Evolutionary conservation across 2,888 invertebrate species (phyloP).

Genomic region (Nymphalis c-album): DNA sequence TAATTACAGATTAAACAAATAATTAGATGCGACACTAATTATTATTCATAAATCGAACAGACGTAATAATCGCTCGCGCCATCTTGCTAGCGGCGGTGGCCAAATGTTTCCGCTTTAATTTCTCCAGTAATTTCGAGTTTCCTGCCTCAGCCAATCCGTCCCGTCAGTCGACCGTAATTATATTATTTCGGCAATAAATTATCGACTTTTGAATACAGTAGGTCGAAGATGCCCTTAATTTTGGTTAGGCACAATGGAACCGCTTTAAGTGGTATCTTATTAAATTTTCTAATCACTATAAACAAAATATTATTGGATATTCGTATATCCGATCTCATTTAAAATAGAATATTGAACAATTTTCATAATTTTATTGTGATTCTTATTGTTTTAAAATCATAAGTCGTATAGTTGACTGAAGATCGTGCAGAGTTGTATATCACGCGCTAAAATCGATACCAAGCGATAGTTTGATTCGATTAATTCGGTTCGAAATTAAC

Average conservation of each 20-base stretch:
- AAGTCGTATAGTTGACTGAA: not conserved
- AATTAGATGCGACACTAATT: constrained; percentile 66
- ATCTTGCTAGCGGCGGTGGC: constrained; percentile 80
- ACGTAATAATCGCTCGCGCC: constrained; percentile 73
- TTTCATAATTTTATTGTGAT: too few relatives aligned
- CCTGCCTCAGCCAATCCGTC: constrained; percentile 79
- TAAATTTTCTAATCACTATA: not conserved
- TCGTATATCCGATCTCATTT: too few relatives aligned
- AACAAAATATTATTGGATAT: not conserved
- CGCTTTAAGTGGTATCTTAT: constrained; percentile 38
- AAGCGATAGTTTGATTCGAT: constrained; percentile 73
- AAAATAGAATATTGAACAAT: too few relatives aligned
- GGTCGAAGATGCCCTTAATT: constrained; percentile 65
- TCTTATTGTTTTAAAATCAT: not conserved
- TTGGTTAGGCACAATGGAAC: constrained; percentile 63
- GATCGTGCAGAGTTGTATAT: constrained; percentile 30
- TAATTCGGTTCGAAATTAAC: constrained; percentile 79
- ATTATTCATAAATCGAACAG: constrained; percentile 77
- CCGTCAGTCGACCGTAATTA: constrained; percentile 78
- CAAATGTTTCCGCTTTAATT: constrained; percentile 82
- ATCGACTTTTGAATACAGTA: constrained; percentile 79
- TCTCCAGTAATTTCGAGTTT: constrained; percentile 79
- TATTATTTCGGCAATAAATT: constrained; percentile 82
- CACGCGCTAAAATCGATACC: constrained; percentile 66
- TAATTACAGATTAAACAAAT: constrained; percentile 55